phyloP scores from a whole-genome alignment of 1,140 invertebrate genomes.

The Eurosta solidaginis region DNA sequence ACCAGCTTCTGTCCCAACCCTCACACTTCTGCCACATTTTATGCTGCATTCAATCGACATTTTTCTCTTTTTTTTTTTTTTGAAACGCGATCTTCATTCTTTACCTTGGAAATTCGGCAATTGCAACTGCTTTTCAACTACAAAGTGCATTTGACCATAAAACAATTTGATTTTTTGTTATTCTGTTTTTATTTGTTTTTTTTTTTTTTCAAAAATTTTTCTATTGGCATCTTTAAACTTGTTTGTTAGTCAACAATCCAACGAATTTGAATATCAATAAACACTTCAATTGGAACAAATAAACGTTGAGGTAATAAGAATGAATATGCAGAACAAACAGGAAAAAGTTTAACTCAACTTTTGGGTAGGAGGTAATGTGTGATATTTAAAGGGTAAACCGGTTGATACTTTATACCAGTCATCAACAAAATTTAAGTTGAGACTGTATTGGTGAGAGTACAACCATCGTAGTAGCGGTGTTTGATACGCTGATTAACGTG shows the following conservation, averaged over 20 bases:
- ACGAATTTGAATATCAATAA: slow-evolving; percentile 32
- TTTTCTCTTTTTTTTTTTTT: neutral
- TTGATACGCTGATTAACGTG: too few relatives aligned
- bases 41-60: neutral
- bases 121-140: slow-evolving; percentile 28
- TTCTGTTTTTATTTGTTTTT: neutral
- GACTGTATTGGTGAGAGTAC: too few relatives aligned
- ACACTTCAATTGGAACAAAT: slow-evolving; percentile 27
- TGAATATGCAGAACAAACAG: neutral
- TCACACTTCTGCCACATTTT: neutral
- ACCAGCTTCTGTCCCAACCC: neutral
- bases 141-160: slow-evolving; percentile 31
- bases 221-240: neutral
- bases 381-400: too few relatives aligned
- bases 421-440: too few relatives aligned
- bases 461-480: too few relatives aligned
- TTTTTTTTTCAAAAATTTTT: neutral
- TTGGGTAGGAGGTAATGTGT: too few relatives aligned
- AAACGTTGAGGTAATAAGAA: neutral
- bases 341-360: too few relatives aligned
- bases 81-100: neutral
- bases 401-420: too few relatives aligned
- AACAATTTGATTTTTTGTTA: slow-evolving; percentile 32
- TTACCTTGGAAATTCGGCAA: slow-evolving; percentile 7
- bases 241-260: slow-evolving; percentile 19